phyloP scores from a whole-genome alignment of 2,888 invertebrate genomes.

The Drosophila meridiana region DNA sequence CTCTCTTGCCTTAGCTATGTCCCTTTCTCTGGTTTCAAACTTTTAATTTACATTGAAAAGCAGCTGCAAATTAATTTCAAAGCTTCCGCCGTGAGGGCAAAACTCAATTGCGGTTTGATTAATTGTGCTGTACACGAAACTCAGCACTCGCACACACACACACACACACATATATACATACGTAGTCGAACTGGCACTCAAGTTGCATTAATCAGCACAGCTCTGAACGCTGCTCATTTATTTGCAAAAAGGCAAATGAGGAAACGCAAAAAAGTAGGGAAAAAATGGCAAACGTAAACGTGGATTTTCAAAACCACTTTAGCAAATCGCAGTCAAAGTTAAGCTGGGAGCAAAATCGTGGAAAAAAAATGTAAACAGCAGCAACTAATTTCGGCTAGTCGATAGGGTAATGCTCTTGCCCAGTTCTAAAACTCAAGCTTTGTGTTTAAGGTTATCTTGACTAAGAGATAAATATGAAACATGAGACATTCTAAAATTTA shows the following conservation, averaged over 20 bases:
- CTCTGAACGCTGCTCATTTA: constrained; percentile 74
- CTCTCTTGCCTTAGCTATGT: not conserved
- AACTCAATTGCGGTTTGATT: constrained; percentile 74
- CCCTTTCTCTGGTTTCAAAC: constrained; percentile 25
- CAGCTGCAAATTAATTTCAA: constrained; percentile 67
- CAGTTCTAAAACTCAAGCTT: too few species aligned
- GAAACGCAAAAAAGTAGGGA: constrained; percentile 25
- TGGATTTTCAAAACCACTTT: constrained; percentile 57
- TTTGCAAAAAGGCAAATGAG: constrained; percentile 71
- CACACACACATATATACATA: constrained; percentile 7
- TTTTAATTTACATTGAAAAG: constrained; percentile 63
- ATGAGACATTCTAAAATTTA: not conserved
- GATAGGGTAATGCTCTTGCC: constrained; percentile 29
- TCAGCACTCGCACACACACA: constrained; percentile 21
- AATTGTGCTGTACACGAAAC: constrained; percentile 55
- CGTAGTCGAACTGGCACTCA: constrained; percentile 56
- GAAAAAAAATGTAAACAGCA: constrained; percentile 2
- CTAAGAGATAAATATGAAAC: not conserved
- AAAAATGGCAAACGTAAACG: constrained; percentile 37
- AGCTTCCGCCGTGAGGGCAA: constrained; percentile 41
- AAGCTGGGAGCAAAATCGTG: constrained; percentile 21
- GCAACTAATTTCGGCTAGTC: constrained; percentile 8
- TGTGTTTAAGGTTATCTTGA: not conserved
- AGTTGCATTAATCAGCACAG: constrained; percentile 73
- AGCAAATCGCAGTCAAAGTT: constrained; percentile 70